Base-by-base conservation (phyloP, 1,140 invertebrate genomes). In the Dreissena rostriformis region DNA sequence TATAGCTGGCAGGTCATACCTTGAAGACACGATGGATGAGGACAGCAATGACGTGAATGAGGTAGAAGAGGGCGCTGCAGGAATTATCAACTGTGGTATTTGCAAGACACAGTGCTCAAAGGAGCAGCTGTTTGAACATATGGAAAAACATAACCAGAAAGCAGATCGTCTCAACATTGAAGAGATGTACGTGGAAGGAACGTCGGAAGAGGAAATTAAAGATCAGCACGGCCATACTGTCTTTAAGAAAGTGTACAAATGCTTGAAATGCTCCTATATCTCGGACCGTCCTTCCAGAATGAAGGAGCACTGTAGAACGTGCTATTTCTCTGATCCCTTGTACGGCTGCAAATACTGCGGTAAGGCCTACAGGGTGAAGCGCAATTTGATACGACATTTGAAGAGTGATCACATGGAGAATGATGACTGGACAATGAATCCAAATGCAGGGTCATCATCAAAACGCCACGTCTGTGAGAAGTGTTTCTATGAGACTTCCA, bases 221-320 rank as follows among this genome's bases (percentile, higher is more conserved):
- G 61, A n/a, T 63, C 39, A 39, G 39, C 39, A 39, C 8, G 67
- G 24, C 6, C 19, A 17, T 28, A 2, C 4, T 17, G 17, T 39
- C 17, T 19, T 28, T 17, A 68, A 68, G 19, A 68, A 68, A 68
- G 26, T 68, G 19, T 68, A 28, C 67, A 68, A 26, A 26, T 68
- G 67, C 67, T 22, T 17, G 24, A 68, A 26, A 68, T 68, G 67
- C 29, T 4, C 29, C 6, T 68, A 68, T 39, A 17, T 17, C 17
- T 22, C 67, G 17, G 29, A 26, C 17, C 67, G 67, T 68, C 19
- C 19, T 8, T 26, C 24, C 29, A 26, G 67, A 26, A 28, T 68
- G 67, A 26, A 39, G 15, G 67, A 68, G 26, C 67, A 68, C 19
- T 26, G 24, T 8, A 26, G 29, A 15, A 68, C 67, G 6, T 68